Evolutionary conservation across 1,140 invertebrate genomes (phyloP).

Genomic region (Calosoma granatense): DNA sequence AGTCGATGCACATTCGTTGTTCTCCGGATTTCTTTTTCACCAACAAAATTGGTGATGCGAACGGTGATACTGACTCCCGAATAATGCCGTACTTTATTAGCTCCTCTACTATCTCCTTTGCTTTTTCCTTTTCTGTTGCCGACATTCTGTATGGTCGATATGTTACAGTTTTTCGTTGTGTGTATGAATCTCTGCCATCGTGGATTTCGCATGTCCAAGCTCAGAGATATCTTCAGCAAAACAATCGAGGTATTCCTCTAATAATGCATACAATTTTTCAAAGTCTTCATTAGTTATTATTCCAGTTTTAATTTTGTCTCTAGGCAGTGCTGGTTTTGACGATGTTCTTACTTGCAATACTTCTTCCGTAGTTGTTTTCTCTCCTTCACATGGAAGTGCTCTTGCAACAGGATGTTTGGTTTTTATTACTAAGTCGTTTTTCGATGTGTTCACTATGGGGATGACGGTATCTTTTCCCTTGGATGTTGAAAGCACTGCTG

Average conservation of each 20-base stretch:
- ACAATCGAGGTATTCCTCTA: conserved; percentile 1
- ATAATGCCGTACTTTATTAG: conserved; percentile 22
- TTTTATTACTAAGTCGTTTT: too few relatives aligned
- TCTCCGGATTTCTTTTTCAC: conserved; percentile 26
- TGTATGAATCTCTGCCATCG: conserved; percentile 13
- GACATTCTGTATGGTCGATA: conserved; percentile 18
- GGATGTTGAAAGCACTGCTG: too few relatives aligned
- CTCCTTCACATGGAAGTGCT: too few relatives aligned
- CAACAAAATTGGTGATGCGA: conserved; percentile 22
- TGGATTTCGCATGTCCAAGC: conserved; percentile 6
- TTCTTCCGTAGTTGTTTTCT: too few relatives aligned
- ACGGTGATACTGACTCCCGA: too few relatives aligned
- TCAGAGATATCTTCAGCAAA: conserved; percentile 7
- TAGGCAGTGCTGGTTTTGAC: too few relatives aligned
- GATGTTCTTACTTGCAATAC: too few relatives aligned
- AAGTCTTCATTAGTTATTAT: neutral
- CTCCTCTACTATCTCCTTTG: conserved; percentile 14
- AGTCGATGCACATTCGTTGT: conserved; percentile 30
- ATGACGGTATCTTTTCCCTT: too few relatives aligned
- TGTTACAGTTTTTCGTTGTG: conserved; percentile 12
- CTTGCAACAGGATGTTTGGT: too few relatives aligned
- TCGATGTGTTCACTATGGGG: too few relatives aligned
- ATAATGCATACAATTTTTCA: neutral
- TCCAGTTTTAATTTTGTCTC: neutral
- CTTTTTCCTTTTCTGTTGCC: conserved; percentile 11